Base-by-base conservation (phyloP, 2,888 invertebrate species). In the Amphimallon solstitiale region DNA sequence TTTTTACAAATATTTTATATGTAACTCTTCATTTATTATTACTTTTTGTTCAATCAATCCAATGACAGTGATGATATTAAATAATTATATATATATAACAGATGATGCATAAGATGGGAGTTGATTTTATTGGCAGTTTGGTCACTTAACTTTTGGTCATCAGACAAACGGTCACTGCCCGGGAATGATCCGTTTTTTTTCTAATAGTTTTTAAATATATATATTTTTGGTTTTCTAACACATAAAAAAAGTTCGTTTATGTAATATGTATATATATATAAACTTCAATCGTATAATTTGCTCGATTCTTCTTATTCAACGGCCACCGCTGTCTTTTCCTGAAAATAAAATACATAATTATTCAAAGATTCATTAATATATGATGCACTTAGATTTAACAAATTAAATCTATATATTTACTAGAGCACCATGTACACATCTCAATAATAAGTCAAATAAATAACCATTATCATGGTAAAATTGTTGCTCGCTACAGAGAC, bases 71-170 rank as follows among this genome's bases (percentile, higher is more conserved):
- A 66, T 63, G 49, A 29, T 35, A 62, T 23, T 63, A 67, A n/a
- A 66, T 68, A 73, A 71, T 72, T 72, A 66, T 71, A 69, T 71
- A 74, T n/a, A n/a, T n/a, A n/a, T 29, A 29, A 29, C 29, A 29
- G 29, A 29, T 29, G 29, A 29, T 29, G 29, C 5, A 29, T 9
- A 29, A 29, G 7, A 29, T 29, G 29, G 29, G 71, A 69, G 71
- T 70, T 69, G 73, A 76, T 75, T 76, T 75, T 74, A 74, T 76
- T 79, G 80, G 81, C 81, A 81, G 80, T 81, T 78, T 75, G 67
- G 72, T 75, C 74, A 72, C 74, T 73, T 72, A 29, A 71, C 71
- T 72, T 74, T 78, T 81, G 80, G 79, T 80, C 29, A 29, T 29
- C 80, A 75, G 76, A 77, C 71, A 72, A 65, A 74, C 73, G 74